A percentile compares a stretch with the other conserved stretches of the same genome.
Evolutionary conservation across 1,140 invertebrate species (phyloP).

Genomic region (Drepana arcuata): DNA sequence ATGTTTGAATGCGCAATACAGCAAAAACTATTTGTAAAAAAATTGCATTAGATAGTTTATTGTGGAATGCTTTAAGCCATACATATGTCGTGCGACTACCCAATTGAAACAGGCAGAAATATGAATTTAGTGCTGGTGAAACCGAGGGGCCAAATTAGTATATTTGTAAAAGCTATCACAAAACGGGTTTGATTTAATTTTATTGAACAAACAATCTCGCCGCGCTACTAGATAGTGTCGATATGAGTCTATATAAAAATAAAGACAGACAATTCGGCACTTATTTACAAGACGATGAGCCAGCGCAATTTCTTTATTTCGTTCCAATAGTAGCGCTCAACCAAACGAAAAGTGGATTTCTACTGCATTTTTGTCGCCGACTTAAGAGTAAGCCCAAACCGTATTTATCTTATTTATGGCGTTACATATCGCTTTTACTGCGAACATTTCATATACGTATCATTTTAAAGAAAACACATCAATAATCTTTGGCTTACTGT

Average conservation of each 20-base stretch:
- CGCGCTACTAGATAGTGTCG: slow-evolving; percentile 14
- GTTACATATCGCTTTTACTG: slow-evolving; percentile 30
- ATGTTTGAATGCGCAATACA: too few species aligned
- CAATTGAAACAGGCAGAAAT: too few species aligned
- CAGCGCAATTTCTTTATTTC: slow-evolving; percentile 42
- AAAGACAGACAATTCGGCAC: slow-evolving; percentile 23
- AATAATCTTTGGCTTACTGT: too few species aligned
- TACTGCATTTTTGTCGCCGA: slow-evolving; percentile 24
- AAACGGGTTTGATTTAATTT: slow-evolving; percentile 24
- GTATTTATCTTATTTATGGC: slow-evolving; percentile 47
- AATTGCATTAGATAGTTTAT: too few species aligned
- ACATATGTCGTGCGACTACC: too few species aligned
- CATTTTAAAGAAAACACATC: slow-evolving; percentile 13
- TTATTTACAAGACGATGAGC: slow-evolving; percentile 43
- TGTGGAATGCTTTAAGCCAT: too few species aligned
- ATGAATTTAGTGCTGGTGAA: too few species aligned
- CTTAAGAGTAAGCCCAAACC: slow-evolving; percentile 29
- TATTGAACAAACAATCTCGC: slow-evolving; percentile 19
- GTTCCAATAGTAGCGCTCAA: slow-evolving; percentile 30
- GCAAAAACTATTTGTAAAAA: too few species aligned
- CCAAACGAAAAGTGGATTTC: slow-evolving; percentile 17
- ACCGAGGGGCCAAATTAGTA: too few species aligned
- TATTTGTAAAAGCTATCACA: too few species aligned
- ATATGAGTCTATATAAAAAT: slow-evolving; percentile 25
- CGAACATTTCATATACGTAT: slow-evolving; percentile 23